Evolutionary conservation across 2,888 invertebrate species (phyloP).

Genomic region (Chouioia cunea): DNA sequence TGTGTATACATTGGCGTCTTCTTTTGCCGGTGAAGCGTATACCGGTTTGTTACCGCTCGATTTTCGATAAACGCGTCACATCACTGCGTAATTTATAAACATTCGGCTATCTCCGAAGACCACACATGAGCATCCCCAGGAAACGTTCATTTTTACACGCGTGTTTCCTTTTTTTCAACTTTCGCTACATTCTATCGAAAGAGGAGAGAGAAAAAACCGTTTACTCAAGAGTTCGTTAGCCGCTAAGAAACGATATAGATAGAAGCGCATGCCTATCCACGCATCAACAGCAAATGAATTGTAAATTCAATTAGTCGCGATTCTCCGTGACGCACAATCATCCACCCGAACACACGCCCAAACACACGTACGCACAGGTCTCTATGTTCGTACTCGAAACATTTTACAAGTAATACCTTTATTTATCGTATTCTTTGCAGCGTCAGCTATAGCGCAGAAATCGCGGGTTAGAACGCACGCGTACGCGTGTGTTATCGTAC

Average conservation of each 20-base stretch:
- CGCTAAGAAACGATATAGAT: conserved; percentile 11
- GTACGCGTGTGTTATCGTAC: conserved; percentile 56
- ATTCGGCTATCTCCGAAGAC: conserved; percentile 24
- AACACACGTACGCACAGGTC: no score
- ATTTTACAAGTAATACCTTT: conserved; percentile 17
- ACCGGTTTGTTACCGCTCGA: background rate
- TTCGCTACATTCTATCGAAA: background rate
- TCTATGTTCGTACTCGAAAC: background rate
- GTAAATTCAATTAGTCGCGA: conserved; percentile 33
- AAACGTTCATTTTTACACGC: conserved; percentile 19
- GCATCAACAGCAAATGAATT: conserved; percentile 24
- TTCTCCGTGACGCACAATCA: background rate
- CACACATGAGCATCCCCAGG: conserved; percentile 23
- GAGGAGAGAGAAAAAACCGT: background rate
- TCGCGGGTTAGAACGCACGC: conserved; percentile 26
- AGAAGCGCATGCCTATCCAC: background rate
- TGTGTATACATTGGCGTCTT: no score
- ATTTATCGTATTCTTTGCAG: conserved; percentile 21
- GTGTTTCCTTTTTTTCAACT: no score
- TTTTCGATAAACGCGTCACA: conserved; percentile 3
- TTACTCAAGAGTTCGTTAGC: conserved; percentile 29
- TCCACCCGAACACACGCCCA: no score
- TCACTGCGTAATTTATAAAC: conserved; percentile 16
- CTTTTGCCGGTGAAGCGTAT: no score
- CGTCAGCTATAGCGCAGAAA: background rate